Base-by-base conservation (phyloP, 2,888 invertebrate species). In the Oscheius sp. region DNA sequence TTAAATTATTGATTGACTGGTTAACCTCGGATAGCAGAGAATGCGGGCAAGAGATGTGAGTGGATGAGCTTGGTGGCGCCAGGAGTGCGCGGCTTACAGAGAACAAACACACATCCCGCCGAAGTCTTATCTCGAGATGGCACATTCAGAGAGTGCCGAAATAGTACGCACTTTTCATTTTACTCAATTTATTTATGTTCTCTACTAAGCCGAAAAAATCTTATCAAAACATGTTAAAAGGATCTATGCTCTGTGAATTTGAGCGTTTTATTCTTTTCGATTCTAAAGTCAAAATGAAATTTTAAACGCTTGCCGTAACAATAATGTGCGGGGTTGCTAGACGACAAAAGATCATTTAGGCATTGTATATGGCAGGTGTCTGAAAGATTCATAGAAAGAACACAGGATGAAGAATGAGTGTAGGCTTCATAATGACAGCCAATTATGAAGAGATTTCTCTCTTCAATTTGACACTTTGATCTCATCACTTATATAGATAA, bases 91-190 rank as follows among this genome's bases (percentile, higher is more conserved):
- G 48, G 64, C 50, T 64, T 64, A 64, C 64, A 64, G 64, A 64
- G 64, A 64, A 64, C 64, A 64, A 64, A 64, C 64, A 64, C 48
- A 64, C 48, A 64, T 64, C 48, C 64, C 64, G 50, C 48, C 64
- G 64, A 48, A 46, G 61, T 42, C 55, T 33, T 29, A 55, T 34
- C 61, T 61, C 27, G 61, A 61, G 61, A 61, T 45, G 45, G 61
- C 61, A 45, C 61, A 61, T 61, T 61, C 45, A 42, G 50, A 27
- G 42, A 42, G 55, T 55, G 34, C 55, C 55, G 37, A 55, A 55
- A 55, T 34, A 17, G 17, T 34, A 17, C 55, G 15, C n/a, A 12
- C 6, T 42, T 4, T 42, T 15, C 42, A 42, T 42, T 42, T 17
- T 15, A 20, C 42, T 42, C 42, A 15, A 20, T 42, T 20, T 20